phyloP scores from a whole-genome alignment of 2,113 vertebrate species.

The Megaceryle torquata region DNA sequence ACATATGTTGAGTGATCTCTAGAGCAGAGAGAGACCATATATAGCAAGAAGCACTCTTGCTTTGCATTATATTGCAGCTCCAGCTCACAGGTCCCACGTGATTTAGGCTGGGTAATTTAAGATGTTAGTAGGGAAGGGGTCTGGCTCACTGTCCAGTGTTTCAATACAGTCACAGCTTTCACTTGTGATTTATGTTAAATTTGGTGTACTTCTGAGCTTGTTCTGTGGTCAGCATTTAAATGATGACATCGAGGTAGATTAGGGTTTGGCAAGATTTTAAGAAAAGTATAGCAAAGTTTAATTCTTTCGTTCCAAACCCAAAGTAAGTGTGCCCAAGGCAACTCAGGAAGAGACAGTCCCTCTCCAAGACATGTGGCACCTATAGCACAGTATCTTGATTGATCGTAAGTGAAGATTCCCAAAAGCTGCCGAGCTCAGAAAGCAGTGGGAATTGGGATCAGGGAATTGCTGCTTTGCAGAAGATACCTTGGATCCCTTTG shows the following conservation, averaged over 20 bases:
- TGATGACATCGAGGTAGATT: neutral
- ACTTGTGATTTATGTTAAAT: neutral
- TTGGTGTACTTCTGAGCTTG: neutral
- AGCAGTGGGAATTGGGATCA: neutral
- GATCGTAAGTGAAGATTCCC: neutral
- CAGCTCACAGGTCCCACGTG: neutral
- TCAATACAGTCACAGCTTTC: neutral
- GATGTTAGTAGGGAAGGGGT: neutral
- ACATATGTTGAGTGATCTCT: slow-evolving; percentile 8
- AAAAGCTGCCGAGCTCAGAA: neutral
- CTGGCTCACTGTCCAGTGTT: neutral
- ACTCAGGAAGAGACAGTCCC: neutral
- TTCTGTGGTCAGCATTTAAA: neutral
- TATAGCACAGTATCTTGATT: neutral
- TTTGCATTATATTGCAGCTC: neutral
- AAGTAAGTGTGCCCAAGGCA: neutral
- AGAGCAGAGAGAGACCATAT: neutral
- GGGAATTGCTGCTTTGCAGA: neutral
- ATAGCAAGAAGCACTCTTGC: neutral
- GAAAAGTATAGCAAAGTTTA: neutral
- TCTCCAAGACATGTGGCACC: neutral
- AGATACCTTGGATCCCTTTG: neutral
- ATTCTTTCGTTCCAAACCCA: neutral
- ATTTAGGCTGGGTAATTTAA: neutral
- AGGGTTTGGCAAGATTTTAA: neutral